Base-by-base conservation (phyloP, 2,797 vertebrate genomes). In the Sternotherus odoratus region DNA sequence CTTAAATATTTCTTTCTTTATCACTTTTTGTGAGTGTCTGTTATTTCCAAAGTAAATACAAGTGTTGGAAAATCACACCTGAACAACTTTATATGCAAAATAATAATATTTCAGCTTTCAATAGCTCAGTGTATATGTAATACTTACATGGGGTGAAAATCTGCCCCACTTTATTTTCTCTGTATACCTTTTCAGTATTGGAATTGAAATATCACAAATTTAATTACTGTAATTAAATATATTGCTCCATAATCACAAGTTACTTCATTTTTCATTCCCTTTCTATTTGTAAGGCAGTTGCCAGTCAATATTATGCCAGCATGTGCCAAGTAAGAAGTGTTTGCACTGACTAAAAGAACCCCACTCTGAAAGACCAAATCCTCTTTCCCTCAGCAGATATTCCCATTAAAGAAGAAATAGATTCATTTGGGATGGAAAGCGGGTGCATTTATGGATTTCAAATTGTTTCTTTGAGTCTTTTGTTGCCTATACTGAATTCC, bases 341-440 rank as follows among this genome's bases (percentile, higher is more conserved):
- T 88, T 82, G 50, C 89, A 80, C 12, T 74, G 16, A 57, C 16
- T 23, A 57, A 91, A 93, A 30, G 4, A 51, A 36, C 83, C 28
- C 83, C 28, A 43, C 26, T 83, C 19, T 56, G 79, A n/a, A 88
- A 90, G 86, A 69, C 50, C 43, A 88, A 82, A 10, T 12, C 33
- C 87, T 75, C 60, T 94, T 93, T 93, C 60, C 84, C 3, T 39
- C 87, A 93, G 87, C 82, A 94, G 95, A 89, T 94, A 94, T 93
- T 94, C 87, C 86, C 92, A 78, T 93, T 78, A 95, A 84, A 78
- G 89, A 91, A 94, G 51, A 43, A 85, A 33, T 90, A 57, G 60
- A 87, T 94, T 95, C 28, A 87, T 95, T 92, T 84, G 89, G 78
- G 80, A 72, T 94, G 89, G 93, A 96, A 96, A 95, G 88, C 88